Conservation (phyloP, 2,797 vertebrate genomes). For the Perodicticus potto region DNA sequence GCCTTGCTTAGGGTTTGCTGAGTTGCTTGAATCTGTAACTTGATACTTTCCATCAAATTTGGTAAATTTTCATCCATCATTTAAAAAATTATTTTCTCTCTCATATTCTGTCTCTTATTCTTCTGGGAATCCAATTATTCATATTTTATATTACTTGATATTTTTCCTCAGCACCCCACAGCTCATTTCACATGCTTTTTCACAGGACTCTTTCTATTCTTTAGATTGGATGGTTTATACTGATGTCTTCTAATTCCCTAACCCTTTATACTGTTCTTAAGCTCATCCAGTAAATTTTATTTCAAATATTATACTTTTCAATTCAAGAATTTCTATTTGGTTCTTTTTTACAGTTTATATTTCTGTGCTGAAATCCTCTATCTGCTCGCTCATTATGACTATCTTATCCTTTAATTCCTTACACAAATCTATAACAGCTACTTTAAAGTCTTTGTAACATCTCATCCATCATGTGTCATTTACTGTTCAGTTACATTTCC, state of each 20-base stretch:
- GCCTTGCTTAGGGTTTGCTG: neutral
- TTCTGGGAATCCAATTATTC: neutral
- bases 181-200: neutral
- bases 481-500: conserved; percentile 41
- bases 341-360: conserved; percentile 25
- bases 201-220: neutral
- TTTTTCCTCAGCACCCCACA: neutral
- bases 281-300: conserved; percentile 1
- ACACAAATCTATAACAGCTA: neutral
- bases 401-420: conserved; percentile 33
- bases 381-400: conserved; percentile 10
- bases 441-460: conserved; percentile 47
- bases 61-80: neutral
- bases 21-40: neutral
- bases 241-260: neutral
- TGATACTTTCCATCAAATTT: neutral
- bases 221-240: neutral
- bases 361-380: conserved; percentile 2
- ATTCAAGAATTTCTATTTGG: conserved; percentile 51
- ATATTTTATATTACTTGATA: neutral
- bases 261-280: neutral
- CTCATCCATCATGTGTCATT: conserved; percentile 27
- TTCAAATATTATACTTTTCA: conserved; percentile 56
- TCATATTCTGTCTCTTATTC: neutral
- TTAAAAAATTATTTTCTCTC: neutral